Conservation (phyloP, 2,113 vertebrate genomes). For the Cavia porcellus region DNA sequence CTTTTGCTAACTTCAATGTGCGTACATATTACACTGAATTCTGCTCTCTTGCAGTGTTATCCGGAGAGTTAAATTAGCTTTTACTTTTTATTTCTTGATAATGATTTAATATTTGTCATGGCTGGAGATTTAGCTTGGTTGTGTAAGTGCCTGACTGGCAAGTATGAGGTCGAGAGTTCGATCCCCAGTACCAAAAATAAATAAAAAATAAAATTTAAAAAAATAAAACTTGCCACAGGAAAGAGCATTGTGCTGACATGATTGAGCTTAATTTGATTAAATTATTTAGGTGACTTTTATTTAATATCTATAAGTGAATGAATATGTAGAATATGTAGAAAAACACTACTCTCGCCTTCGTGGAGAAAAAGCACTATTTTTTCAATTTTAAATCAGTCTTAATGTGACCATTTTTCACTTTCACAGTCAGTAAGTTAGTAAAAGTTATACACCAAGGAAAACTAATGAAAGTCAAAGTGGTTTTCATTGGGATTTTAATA, state of each 20-base stretch:
- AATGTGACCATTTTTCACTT: slow-evolving; percentile 46
- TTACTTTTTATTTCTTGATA: slow-evolving; percentile 30
- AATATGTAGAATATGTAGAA: background rate
- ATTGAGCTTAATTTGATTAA: slow-evolving; percentile 49
- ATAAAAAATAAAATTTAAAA: too few relatives aligned
- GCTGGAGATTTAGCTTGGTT: too few relatives aligned
- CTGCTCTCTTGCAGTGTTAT: background rate
- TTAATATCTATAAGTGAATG: slow-evolving; percentile 19
- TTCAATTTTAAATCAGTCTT: slow-evolving; percentile 51
- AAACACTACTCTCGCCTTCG: background rate
- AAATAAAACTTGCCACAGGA: slow-evolving; percentile 29
- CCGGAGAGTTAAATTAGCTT: background rate
- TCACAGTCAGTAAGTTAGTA: slow-evolving; percentile 19
- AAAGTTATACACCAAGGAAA: slow-evolving; percentile 58
- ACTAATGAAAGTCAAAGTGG: slow-evolving; percentile 63
- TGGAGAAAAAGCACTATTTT: slow-evolving; percentile 38
- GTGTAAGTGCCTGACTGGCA: too few relatives aligned
- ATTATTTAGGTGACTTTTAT: slow-evolving; percentile 34
- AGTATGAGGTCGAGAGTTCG: too few relatives aligned
- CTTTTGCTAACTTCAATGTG: background rate
- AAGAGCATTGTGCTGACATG: background rate
- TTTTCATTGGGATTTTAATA: slow-evolving; percentile 45
- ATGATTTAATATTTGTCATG: slow-evolving; percentile 38
- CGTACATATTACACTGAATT: background rate
- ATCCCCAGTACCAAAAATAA: too few relatives aligned